Evolutionary conservation across 1,140 invertebrate species (phyloP), one percentile per base, ranked within the genome.

Genomic region (Drosophila orosa): DNA sequence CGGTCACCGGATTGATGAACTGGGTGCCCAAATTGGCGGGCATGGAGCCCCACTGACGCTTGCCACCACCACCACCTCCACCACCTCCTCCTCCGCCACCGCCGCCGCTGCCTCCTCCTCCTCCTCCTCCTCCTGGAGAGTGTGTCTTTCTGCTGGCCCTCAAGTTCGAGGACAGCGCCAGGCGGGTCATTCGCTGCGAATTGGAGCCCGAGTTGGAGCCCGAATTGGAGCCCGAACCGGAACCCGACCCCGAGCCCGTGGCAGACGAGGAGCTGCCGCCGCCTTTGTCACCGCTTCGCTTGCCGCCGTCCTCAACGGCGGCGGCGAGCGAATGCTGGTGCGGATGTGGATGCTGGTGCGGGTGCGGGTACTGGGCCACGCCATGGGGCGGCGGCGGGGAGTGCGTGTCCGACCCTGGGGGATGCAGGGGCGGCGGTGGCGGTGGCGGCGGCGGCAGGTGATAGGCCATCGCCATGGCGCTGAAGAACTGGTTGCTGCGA

Each of bases 1-100:
- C 97, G 1, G 97, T 97, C 0, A 97, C 95, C 0, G 97, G 97
- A 91, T 98, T 98, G 52, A 98, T 97, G 62, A 97, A 96, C 75
- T 97, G 96, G 0, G 96, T 97, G 4, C 97, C 97, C 61, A 98
- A 92, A 80, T 98, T 97, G 1, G 97, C 94, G 0, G 98, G 98
- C 81, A 97, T 93, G 0, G 95, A 94, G 50, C 96, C 96, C 97
- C 98, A 99, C 79, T 97, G 96, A 15, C 97, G 94, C 92, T 98
- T 98, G 42, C 71, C 57, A 17, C 74, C 39, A 0, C 50, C 57
- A 4, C 62, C 31, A 1, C 39, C 29, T 0, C 47, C 24, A 10
- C 97, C 54, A 1, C 40, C 61, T 0, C 42, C 95, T 3, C 62
- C 63, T 0, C 47, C 61, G 0, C 44, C 44, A 1, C 42, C 44